A percentile compares a stretch with the other conserved stretches of the same genome.
phyloP scores from a whole-genome alignment of 1,140 invertebrate genomes.

The Ooceraea biroi region DNA sequence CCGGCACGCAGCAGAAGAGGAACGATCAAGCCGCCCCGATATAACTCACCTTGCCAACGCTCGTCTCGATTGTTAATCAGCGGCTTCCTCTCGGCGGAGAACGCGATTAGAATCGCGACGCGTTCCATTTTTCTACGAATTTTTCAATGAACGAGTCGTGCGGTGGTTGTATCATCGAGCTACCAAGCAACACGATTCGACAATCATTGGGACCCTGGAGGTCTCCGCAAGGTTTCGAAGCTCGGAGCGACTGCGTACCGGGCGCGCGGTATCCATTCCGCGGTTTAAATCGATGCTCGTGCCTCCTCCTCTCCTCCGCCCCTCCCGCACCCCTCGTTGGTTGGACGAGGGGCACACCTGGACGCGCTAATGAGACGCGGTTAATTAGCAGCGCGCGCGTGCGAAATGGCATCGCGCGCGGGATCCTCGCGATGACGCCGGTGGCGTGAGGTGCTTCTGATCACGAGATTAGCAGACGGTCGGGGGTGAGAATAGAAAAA shows the following conservation, averaged over 20 bases:
- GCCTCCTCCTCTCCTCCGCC: background rate
- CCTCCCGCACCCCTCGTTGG: too few species aligned
- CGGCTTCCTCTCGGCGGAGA: background rate
- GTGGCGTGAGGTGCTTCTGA: background rate
- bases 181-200: too few species aligned
- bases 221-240: too few species aligned
- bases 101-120: background rate
- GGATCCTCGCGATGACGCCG: background rate
- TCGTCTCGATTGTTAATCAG: background rate
- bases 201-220: too few species aligned
- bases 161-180: too few species aligned
- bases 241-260: background rate
- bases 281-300: background rate
- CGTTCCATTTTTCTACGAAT: too few species aligned
- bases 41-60: background rate
- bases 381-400: slow-evolving; percentile 29
- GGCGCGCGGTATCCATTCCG: background rate
- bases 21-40: slow-evolving; percentile 11
- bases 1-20: background rate
- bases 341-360: background rate
- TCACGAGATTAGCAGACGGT: background rate
- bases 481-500: background rate
- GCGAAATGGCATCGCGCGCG: background rate
- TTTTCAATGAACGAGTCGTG: too few species aligned
- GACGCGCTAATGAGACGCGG: background rate